A percentile compares a stretch with the other conserved stretches of the same genome.
These are phyloP conservation scores for Ciconia stormi DNA, from an alignment of 2,113 vertebrate genomes.

Conservation along the genomic window DNA sequence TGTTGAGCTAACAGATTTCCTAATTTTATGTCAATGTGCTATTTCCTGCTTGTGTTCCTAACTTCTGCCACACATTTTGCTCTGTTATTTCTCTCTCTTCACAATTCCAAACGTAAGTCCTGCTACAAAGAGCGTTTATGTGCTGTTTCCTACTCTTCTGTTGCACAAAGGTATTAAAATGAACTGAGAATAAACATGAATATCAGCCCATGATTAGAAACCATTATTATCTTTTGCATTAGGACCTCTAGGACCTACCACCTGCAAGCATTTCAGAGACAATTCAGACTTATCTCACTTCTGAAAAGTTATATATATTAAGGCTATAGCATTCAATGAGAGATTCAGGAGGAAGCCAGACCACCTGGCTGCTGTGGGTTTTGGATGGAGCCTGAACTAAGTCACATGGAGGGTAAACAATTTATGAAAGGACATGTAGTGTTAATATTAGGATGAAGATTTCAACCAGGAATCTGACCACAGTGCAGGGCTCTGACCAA, in stretches of 20 bases:
- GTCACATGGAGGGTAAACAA: neutral
- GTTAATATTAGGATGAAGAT: neutral
- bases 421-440: neutral
- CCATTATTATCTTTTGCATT: neutral
- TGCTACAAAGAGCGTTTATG: neutral
- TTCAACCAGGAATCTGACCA: neutral
- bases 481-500: neutral
- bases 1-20: neutral
- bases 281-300: neutral
- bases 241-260: neutral
- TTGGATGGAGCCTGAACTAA: neutral
- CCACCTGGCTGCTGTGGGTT: neutral
- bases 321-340: neutral
- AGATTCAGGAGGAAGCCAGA: neutral
- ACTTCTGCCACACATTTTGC: neutral
- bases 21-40: neutral
- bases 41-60: neutral
- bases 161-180: neutral
- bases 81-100: neutral
- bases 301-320: neutral
- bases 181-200: neutral
- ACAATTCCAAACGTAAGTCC: neutral
- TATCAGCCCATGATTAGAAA: neutral
- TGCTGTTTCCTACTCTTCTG: neutral
- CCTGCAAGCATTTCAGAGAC: rapidly evolving